Evolutionary conservation across 2,888 invertebrate species (phyloP).

Genomic region (Notodonta ziczac): DNA sequence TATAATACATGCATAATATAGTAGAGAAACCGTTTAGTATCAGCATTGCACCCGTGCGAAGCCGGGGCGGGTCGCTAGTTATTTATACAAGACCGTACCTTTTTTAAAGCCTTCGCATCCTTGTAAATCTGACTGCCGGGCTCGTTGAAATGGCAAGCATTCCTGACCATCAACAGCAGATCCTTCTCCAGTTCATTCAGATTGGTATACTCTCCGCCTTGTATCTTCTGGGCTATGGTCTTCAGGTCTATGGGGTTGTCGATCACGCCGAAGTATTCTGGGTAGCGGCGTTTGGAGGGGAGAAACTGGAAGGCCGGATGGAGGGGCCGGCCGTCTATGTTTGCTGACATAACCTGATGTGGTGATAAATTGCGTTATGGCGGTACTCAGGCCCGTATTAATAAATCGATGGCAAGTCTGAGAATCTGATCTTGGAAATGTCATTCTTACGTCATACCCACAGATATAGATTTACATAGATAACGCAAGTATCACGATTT

Average conservation of each 20-base stretch:
- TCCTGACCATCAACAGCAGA: constrained; percentile 94
- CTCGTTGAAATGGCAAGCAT: constrained; percentile 98
- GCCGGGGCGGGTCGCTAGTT: too few species aligned
- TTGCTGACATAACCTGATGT: constrained; percentile 91
- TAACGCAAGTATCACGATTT: too few species aligned
- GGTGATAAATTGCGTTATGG: constrained; percentile 3
- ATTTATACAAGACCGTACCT: constrained; percentile 82
- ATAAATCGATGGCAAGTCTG: too few species aligned
- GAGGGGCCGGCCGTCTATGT: constrained; percentile 93
- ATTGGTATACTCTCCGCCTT: constrained; percentile 91
- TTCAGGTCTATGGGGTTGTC: constrained; percentile 97
- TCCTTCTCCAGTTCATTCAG: constrained; percentile 95
- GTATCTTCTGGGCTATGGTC: constrained; percentile 95
- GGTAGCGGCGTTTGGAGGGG: constrained; percentile 96
- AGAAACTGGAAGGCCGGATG: constrained; percentile 95
- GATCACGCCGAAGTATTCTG: constrained; percentile 97
- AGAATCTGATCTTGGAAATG: too few species aligned
- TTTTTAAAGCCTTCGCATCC: constrained; percentile 95
- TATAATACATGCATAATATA: too few species aligned
- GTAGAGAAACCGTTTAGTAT: too few species aligned
- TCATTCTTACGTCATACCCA: too few species aligned
- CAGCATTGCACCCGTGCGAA: too few species aligned
- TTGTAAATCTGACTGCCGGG: constrained; percentile 98
- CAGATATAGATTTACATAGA: too few species aligned
- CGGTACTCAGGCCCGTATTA: too few species aligned